phyloP scores from a whole-genome alignment of 2,888 invertebrate genomes.

The Ophion ellenae region DNA sequence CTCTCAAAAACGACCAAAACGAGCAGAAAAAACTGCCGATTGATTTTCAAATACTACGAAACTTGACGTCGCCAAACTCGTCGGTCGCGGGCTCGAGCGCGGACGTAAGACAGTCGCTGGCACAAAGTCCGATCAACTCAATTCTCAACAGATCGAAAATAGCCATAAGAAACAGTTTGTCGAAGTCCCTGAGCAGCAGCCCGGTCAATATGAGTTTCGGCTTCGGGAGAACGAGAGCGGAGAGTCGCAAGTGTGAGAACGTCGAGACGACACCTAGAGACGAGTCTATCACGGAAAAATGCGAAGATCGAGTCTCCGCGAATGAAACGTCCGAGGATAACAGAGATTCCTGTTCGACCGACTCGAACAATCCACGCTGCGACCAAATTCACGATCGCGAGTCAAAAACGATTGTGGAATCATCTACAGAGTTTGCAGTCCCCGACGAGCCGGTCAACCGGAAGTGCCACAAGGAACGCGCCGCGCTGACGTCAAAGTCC shows the following conservation, averaged over 20 bases:
- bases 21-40: conserved; percentile 67
- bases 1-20: conserved; percentile 64
- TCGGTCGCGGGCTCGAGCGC: conserved; percentile 25
- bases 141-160: conserved; percentile 75
- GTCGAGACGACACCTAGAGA: conserved; percentile 11
- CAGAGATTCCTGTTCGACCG: conserved; percentile 9
- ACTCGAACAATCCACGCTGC: neutral
- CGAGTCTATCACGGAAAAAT: conserved; percentile 20
- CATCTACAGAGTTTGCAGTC: neutral
- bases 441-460: neutral
- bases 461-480: conserved; percentile 53
- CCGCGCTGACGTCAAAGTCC: conserved; percentile 49
- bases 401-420: conserved; percentile 15
- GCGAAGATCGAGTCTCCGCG: conserved; percentile 23
- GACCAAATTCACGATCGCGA: conserved; percentile 7
- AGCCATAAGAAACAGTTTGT: conserved; percentile 74
- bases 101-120: conserved; percentile 74
- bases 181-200: conserved; percentile 78
- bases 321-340: conserved; percentile 4
- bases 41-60: conserved; percentile 60
- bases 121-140: conserved; percentile 77
- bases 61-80: conserved; percentile 42
- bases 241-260: conserved; percentile 40
- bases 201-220: conserved; percentile 75
- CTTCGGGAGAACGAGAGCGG: conserved; percentile 68